Conservation (phyloP, 2,888 invertebrate genomes). For the Omphaloscelis lunosa region DNA sequence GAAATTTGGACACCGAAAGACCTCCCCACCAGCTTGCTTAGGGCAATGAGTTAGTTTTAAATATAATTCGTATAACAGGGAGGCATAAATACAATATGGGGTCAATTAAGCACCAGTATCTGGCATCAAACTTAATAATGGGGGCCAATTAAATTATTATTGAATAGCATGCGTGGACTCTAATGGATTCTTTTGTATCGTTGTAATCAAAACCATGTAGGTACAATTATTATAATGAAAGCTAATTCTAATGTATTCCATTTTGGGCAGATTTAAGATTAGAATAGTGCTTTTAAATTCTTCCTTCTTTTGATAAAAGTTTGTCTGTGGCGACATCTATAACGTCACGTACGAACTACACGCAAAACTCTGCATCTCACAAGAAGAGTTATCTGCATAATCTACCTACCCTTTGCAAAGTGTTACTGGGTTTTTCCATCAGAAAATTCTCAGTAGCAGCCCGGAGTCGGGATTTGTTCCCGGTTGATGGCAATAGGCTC, state of each 20-base stretch:
- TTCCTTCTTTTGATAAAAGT: not conserved
- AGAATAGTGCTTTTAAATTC: not conserved
- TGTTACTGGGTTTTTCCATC: not conserved
- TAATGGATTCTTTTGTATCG: constrained; percentile 58
- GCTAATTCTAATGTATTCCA: constrained; percentile 12
- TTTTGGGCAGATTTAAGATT: constrained; percentile 17
- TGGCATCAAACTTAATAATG: constrained; percentile 29
- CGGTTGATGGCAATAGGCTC: not conserved
- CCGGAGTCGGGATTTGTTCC: not conserved
- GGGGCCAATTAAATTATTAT: constrained; percentile 19
- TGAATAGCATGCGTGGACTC: not conserved
- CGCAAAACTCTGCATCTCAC: not conserved
- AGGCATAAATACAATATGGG: not conserved
- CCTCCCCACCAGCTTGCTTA: not conserved
- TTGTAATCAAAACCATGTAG: constrained; percentile 21
- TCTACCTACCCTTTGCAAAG: not conserved
- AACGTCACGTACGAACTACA: not conserved
- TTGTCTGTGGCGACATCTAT: not conserved
- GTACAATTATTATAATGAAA: not conserved
- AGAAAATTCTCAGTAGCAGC: not conserved
- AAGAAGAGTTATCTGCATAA: not conserved
- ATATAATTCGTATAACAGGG: not conserved
- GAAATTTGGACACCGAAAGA: not conserved
- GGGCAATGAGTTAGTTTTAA: not conserved
- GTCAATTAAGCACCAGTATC: constrained; percentile 3